These are phyloP conservation scores for Marisa cornuarietis DNA, from an alignment of 1,140 invertebrate species.

Conservation along the genomic window DNA sequence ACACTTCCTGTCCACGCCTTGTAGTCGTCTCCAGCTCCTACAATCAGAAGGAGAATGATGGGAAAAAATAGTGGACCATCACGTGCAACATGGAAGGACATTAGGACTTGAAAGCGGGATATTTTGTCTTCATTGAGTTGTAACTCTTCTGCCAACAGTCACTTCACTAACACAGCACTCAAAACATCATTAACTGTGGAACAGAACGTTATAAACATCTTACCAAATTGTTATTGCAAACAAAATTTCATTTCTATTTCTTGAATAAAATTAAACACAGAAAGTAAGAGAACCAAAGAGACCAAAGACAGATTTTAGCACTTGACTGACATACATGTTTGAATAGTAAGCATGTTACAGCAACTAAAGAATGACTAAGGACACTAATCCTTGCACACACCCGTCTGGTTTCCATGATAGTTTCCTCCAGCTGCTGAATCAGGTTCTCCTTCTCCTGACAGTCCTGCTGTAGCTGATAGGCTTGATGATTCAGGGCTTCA, in stretches of 20 bases:
- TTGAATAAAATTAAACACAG: too few species aligned
- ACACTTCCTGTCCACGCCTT: constrained; percentile 34
- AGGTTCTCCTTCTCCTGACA: constrained; percentile 8
- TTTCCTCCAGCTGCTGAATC: constrained; percentile 6
- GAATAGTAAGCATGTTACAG: too few species aligned
- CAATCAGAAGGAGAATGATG: neutral
- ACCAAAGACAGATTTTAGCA: too few species aligned
- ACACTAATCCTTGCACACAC: neutral
- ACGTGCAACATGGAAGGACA: neutral
- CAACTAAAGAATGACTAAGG: too few species aligned
- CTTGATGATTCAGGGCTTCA: neutral
- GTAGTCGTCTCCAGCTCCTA: constrained; percentile 47
- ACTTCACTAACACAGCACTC: too few species aligned
- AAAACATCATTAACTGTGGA: too few species aligned
- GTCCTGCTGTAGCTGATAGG: neutral
- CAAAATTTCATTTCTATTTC: too few species aligned
- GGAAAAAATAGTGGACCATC: too few species aligned
- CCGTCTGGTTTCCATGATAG: neutral
- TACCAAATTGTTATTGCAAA: too few species aligned
- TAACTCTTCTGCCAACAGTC: neutral
- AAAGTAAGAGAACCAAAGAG: too few species aligned
- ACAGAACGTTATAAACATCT: too few species aligned
- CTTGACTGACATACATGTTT: too few species aligned
- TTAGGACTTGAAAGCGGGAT: neutral
- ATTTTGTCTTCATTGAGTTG: neutral